Evolutionary conservation across 2,113 vertebrate species (phyloP), one percentile per base, ranked within the genome.

Genomic region (Crypturellus undulatus): DNA sequence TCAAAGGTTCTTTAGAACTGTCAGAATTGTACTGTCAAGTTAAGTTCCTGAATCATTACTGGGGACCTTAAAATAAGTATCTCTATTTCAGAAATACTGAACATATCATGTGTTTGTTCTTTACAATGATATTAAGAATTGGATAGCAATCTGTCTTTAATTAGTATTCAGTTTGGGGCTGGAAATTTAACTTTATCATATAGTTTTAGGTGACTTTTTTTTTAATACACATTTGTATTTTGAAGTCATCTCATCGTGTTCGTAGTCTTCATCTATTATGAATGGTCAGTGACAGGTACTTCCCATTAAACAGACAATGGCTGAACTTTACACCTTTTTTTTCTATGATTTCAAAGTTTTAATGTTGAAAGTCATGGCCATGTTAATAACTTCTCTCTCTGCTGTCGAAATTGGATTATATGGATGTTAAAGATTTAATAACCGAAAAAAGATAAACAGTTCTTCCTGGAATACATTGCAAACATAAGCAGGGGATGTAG

Each of bases 331-430:
- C 36, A 38, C 14, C 21, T 90, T 62, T 24, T 24, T 71, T 92
- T 83, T 89, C 68, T 75, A 7, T 36, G 18, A 40, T 72, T 62
- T 77, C 1, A 10, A 77, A 60, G 6, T 68, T 73, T 88, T 54
- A 78, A 21, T 24, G 32, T 64, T 89, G 45, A 60, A 94, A 95
- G 42, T 70, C 79, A 56, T 60, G 59, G 79, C 88, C 72, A 86
- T 90, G 92, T 64, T 84, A 92, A 90, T 90, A 88, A 90, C 84
- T 93, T 70, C 24, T 69, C 78, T 56, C 68, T 90, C 90, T 95
- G 78, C 63, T 78, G 88, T 63, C 58, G 85, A 93, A 96, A 94
- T 86, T 88, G 86, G 69, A 94, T 92, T 96, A 89, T 89, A 89
- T 52, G 69, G 93, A 80, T 92, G 82, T 64, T 77, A 69, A 79